Percentiles rank a stretch among this genome's conserved stretches.
Evolutionary conservation across 2,113 vertebrate species (phyloP).

Genomic region (Nyctereutes procyonoides): DNA sequence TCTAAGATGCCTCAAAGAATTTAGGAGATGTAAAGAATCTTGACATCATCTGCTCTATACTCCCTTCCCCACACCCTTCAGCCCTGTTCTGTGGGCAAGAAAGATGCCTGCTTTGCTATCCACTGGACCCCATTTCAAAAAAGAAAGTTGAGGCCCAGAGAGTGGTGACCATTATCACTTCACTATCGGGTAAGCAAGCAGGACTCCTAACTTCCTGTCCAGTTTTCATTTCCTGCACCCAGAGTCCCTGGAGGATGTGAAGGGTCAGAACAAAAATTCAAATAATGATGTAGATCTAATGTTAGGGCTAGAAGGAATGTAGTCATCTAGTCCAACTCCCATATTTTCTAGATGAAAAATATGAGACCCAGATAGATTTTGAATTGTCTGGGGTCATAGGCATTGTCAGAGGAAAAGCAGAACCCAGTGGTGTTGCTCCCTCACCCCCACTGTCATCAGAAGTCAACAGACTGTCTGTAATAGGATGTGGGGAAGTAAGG

Average conservation of each 20-base stretch:
- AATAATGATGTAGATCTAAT: not conserved
- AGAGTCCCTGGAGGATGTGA: not conserved
- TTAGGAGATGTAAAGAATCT: not conserved
- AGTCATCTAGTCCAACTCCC: not conserved
- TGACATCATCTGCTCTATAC: not conserved
- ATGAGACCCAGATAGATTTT: not conserved
- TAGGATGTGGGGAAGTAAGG: not conserved
- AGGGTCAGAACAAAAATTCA: constrained; percentile 31
- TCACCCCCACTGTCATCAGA: not conserved
- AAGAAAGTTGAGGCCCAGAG: not conserved
- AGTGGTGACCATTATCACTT: not conserved
- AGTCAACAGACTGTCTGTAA: not conserved
- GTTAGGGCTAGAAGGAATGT: not conserved
- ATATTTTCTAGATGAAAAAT: constrained; percentile 32
- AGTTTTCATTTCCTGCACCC: not conserved
- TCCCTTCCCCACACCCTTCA: not conserved
- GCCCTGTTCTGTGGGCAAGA: not conserved
- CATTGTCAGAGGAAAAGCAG: not conserved
- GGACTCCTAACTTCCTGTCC: not conserved
- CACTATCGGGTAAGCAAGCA: not conserved
- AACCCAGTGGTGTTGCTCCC: not conserved
- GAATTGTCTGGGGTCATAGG: not conserved
- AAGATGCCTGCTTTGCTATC: not conserved
- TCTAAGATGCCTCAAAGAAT: not conserved
- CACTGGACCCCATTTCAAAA: not conserved